Evolutionary conservation across 2,113 vertebrate genomes (phyloP), one percentile per base, ranked within the genome.

Genomic region (Nyctereutes procyonoides): DNA sequence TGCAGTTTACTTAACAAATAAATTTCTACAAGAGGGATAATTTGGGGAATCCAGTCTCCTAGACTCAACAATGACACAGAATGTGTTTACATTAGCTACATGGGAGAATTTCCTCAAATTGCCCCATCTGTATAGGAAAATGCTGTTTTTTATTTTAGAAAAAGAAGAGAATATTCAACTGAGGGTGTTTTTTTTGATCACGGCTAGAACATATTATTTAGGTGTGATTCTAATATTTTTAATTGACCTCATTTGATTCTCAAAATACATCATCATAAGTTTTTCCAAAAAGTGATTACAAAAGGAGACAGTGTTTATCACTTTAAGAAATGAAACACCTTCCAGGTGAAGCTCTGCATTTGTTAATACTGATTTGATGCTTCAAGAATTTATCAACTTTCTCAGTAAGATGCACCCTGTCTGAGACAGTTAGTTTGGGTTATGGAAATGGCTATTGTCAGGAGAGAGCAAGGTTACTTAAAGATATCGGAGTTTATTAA

Each of bases 41-140:
- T 97, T 95, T 80, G 79, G 53, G 53, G 87, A 96, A 91, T 92
- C 89, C 14, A 89, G 60, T 86, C 85, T 88, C 32, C 71, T 94
- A 91, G 76, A 95, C 82, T 94, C 93, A 97, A 95, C 82, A 95
- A 73, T 92, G 80, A 97, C 87, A 79, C 63, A 97, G 83, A 93
- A 90, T 73, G 53, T 93, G 69, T 98, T 97, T 84, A 83, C 65
- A 90, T 95, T 85, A 88, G 63, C 63, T 86, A 77, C 55, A 81
- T 95, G 90, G 80, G 19, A 95, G 76, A 94, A 73, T 95, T 96
- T 85, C 65, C 60, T 84, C 48, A 95, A 95, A 79, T 74, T 60
- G 55, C 71, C 48, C 62, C 28, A 88, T 95, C 56, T 90, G 6
- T 80, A 56, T 81, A 85, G 62, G 67, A 93, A 92, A 55, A 82